Conservation (phyloP, 2,113 vertebrate genomes). For the Nicator chloris region DNA sequence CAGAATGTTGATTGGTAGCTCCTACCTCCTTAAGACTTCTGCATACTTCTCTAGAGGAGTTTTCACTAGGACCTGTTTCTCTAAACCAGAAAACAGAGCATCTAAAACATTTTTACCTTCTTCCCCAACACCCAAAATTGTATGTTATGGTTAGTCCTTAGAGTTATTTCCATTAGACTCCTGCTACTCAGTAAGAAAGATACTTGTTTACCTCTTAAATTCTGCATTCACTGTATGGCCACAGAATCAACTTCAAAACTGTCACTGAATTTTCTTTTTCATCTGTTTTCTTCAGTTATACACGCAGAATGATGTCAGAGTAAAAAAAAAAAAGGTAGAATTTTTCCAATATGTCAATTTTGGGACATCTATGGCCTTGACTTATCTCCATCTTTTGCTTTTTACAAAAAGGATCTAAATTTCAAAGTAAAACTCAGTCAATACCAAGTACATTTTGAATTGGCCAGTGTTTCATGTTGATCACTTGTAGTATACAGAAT, state of each 20-base stretch:
- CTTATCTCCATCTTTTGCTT: background rate
- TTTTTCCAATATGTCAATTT: background rate
- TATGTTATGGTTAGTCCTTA: background rate
- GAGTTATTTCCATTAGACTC: background rate
- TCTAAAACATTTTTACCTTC: background rate
- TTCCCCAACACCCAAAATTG: background rate
- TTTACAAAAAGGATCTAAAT: background rate
- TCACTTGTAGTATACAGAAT: background rate
- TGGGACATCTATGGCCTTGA: background rate
- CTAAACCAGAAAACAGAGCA: background rate
- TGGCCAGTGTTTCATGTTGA: background rate
- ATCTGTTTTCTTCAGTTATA: background rate
- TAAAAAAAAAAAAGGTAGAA: background rate
- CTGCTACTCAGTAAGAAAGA: background rate
- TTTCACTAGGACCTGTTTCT: background rate
- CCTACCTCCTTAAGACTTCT: background rate
- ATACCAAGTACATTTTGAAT: background rate
- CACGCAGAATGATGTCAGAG: background rate
- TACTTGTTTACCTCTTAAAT: background rate
- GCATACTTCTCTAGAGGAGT: background rate
- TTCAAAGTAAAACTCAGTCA: background rate
- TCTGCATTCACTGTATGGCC: background rate
- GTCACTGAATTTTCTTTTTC: background rate
- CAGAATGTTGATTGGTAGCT: background rate
- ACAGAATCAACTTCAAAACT: background rate